These are phyloP conservation scores for Tragelaphus scriptus DNA, from an alignment of 2,113 vertebrate species.

Conservation along the genomic window DNA sequence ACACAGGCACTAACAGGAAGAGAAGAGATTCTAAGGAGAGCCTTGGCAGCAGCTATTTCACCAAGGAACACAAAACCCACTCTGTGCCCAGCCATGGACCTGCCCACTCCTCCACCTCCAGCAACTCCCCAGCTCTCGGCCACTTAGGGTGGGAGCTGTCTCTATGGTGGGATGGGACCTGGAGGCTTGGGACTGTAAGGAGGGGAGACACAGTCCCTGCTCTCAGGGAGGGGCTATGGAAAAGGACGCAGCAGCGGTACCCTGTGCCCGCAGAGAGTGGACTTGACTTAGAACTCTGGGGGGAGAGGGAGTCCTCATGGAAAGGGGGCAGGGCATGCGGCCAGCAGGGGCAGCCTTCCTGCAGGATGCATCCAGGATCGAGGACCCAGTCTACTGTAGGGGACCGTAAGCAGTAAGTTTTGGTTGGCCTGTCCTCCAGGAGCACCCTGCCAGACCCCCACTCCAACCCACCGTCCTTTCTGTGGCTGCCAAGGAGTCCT, in stretches of 20 bases:
- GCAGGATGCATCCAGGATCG: neutral
- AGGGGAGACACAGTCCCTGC: neutral
- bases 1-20: neutral
- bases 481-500: neutral
- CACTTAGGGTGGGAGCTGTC: neutral
- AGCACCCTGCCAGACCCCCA: neutral
- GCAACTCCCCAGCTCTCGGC: neutral
- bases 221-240: neutral
- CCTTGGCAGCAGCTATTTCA: slow-evolving; percentile 23
- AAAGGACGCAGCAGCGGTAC: neutral
- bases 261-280: fast-evolving
- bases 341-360: neutral
- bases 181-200: neutral
- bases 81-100: neutral
- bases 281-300: neutral
- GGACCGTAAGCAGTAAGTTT: neutral
- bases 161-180: neutral
- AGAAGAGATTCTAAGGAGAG: neutral
- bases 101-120: neutral
- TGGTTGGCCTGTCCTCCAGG: neutral
- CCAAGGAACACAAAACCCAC: neutral
- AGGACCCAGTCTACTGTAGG: neutral
- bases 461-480: neutral
- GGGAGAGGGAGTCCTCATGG: neutral
- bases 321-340: neutral